Evolutionary conservation across 2,888 invertebrate species (phyloP), one percentile per base, ranked within the genome.

Genomic region (Adelphocoris suturalis): DNA sequence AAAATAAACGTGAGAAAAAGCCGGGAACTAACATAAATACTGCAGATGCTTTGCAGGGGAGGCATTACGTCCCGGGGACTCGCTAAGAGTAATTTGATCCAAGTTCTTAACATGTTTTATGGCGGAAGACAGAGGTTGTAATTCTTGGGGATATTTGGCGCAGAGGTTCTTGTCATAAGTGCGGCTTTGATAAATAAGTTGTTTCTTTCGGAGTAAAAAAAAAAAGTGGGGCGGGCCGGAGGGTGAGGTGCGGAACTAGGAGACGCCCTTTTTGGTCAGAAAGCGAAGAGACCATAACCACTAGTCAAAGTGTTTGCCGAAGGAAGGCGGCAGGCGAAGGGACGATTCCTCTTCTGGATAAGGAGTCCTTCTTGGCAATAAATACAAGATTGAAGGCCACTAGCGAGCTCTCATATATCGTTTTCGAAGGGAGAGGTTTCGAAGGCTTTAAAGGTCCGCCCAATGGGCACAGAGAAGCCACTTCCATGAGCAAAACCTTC

Each of bases 271-370:
- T 82, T 82, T 23, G 82, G 82, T 82, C 82, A 57, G 86, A 57
- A 86, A 37, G 61, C 52, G 37, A 23, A 37, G 37, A 75, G 61
- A 61, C 86, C 86, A 86, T 86, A 86, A 86, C 86, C 86, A 86
- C 86, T 75, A 86, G 86, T 86, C 86, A 86, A 86, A 86, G 86
- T 86, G 85, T 85, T 85, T 85, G 57, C 61, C n/a, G 47, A 75
- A 86, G 86, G 86, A 86, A 82, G 23, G 47, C 27, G 14, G 27
- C 46, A 47, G 47, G 81, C 76, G 76, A 76, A 76, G 47, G 78
- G 23, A 82, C 82, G 75, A 86, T 86, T 75, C 86, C 48, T 86
- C 86, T 86, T 86, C 23, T 46, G 86, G 86, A 86, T 86, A 86
- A 86, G 86, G 37, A 75, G 82, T 82, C 82, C 52, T 82, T 86